Percentiles rank a stretch among this genome's conserved stretches.
phyloP scores from a whole-genome alignment of 2,797 vertebrate genomes.

The Myotis planiceps region DNA sequence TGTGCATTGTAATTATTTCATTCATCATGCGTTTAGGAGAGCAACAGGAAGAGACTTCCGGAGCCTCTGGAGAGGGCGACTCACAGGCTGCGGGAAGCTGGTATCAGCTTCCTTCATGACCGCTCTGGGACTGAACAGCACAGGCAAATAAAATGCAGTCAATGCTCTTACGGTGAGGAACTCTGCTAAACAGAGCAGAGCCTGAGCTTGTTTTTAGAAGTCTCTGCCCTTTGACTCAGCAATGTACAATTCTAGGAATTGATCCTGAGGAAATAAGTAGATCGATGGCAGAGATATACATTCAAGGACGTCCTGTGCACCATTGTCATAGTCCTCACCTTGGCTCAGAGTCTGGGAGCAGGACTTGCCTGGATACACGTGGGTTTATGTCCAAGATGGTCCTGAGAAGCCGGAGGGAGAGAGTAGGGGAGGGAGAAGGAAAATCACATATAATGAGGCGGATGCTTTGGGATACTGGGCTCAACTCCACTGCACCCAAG shows the following conservation, averaged over 20 bases:
- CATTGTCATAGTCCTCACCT: not conserved
- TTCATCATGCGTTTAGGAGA: not conserved
- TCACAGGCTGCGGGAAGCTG: not conserved
- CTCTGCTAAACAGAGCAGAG: not conserved
- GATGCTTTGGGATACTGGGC: not conserved
- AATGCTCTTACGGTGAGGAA: not conserved
- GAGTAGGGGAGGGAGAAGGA: not conserved
- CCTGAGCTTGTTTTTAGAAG: slow-evolving; percentile 1
- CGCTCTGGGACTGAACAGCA: not conserved
- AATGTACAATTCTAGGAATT: not conserved
- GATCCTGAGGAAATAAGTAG: not conserved
- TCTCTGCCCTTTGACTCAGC: not conserved
- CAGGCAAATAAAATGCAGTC: slow-evolving; percentile 23
- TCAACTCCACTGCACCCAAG: not conserved
- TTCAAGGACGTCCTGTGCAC: not conserved
- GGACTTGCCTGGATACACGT: not conserved
- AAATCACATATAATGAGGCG: not conserved
- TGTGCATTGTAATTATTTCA: slow-evolving; percentile 69
- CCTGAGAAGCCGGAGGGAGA: not conserved
- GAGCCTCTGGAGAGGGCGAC: not conserved
- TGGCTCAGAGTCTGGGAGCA: not conserved
- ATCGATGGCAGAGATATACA: not conserved
- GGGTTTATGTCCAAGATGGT: not conserved
- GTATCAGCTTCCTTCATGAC: not conserved
- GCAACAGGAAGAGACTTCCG: not conserved